Percentiles rank a stretch among this genome's conserved stretches.
phyloP scores from a whole-genome alignment of 2,797 vertebrate species.

The Gymnocypris eckloni region DNA sequence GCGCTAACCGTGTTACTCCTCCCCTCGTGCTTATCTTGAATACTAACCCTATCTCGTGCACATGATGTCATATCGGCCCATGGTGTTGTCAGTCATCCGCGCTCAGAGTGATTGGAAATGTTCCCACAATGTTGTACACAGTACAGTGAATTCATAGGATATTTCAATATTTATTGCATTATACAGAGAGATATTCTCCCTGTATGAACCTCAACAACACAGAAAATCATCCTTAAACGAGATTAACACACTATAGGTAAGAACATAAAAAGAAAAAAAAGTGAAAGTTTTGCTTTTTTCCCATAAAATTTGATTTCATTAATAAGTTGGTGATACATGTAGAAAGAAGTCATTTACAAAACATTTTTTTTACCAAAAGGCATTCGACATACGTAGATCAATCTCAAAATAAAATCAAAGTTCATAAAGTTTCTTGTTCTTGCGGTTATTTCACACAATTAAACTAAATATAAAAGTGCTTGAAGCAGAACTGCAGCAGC shows the following conservation, averaged over 20 bases:
- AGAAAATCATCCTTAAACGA: not conserved
- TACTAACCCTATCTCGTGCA: constrained; percentile 4
- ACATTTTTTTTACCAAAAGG: not conserved
- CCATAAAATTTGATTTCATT: constrained; percentile 10
- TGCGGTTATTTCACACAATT: not conserved
- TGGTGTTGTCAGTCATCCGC: constrained; percentile 11
- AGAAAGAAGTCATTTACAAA: not conserved
- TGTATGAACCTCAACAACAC: not conserved
- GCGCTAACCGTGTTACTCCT: constrained; percentile 5
- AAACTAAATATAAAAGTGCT: not conserved
- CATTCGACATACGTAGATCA: not conserved
- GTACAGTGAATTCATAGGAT: not conserved
- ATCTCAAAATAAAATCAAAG: not conserved
- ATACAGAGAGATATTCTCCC: not conserved
- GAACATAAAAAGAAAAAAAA: not conserved
- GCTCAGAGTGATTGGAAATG: not conserved
- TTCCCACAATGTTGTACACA: not conserved
- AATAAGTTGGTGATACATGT: not conserved
- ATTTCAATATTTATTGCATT: not conserved
- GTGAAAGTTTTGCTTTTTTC: not conserved
- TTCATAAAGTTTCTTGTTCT: not conserved
- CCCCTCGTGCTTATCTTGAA: constrained; percentile 33
- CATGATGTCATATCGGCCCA: constrained; percentile 15
- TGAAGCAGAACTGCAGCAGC: constrained; percentile 7
- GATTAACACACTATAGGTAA: not conserved